phyloP scores from a whole-genome alignment of 2,888 invertebrate species.

The Chaetogeoica ovagalla region DNA sequence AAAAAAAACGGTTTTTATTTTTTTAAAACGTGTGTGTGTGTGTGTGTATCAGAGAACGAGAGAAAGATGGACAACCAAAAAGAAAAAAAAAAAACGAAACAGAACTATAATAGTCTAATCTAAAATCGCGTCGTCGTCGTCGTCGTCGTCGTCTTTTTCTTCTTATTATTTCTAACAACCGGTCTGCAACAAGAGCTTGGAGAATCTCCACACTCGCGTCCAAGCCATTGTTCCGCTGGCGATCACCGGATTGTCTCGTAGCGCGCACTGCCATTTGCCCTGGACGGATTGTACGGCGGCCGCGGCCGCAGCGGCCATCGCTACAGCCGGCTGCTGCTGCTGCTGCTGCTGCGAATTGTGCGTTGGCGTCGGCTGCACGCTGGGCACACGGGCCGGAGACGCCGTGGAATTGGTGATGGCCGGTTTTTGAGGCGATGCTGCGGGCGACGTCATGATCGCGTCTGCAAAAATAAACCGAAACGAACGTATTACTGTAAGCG shows the following conservation, averaged over 20 bases:
- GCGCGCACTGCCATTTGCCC: constrained; percentile 56
- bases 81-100: constrained; percentile 4
- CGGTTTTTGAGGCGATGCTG: constrained; percentile 47
- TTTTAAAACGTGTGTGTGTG: too few species aligned
- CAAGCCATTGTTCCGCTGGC: constrained; percentile 56
- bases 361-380: constrained; percentile 46
- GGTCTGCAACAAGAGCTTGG: constrained; percentile 57
- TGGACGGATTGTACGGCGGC: constrained; percentile 45
- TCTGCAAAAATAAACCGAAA: not conserved
- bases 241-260: constrained; percentile 56
- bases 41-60: not conserved
- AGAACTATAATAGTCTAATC: not conserved
- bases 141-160: not conserved
- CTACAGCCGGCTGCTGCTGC: constrained; percentile 4
- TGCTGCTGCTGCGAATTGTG: constrained; percentile 34
- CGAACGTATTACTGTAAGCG: not conserved
- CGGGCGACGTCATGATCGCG: constrained; percentile 29
- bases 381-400: constrained; percentile 46
- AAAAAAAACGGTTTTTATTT: not conserved
- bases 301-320: constrained; percentile 26
- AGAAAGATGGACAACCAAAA: not conserved
- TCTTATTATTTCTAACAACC: constrained; percentile 55
- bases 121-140: constrained; percentile 3
- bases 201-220: constrained; percentile 57
- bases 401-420: constrained; percentile 48